A percentile compares a stretch with the other conserved stretches of the same genome.
phyloP scores from a whole-genome alignment of 2,797 vertebrate genomes.

The Danio choprae region DNA sequence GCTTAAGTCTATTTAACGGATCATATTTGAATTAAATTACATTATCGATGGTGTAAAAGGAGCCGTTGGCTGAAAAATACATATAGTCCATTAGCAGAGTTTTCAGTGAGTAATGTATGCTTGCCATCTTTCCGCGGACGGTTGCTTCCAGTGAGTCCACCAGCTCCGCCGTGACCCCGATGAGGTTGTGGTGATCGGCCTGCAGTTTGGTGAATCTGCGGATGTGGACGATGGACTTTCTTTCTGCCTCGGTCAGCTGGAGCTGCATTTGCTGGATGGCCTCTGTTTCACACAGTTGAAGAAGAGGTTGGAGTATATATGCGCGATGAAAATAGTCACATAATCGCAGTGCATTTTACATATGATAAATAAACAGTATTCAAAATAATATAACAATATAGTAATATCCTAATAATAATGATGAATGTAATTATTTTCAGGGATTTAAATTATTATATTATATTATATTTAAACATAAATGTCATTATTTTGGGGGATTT shows the following conservation, averaged over 20 bases:
- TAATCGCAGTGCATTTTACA: not conserved
- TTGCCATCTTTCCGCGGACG: conserved; percentile 92
- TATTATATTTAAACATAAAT: too few species aligned
- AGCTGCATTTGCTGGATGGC: conserved; percentile 79
- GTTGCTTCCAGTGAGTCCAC: conserved; percentile 93
- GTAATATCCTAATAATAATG: too few species aligned
- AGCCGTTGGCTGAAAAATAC: too few species aligned
- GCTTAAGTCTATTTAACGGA: too few species aligned
- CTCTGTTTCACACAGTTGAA: conserved; percentile 62
- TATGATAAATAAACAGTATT: not conserved
- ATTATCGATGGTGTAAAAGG: too few species aligned
- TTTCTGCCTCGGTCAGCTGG: conserved; percentile 86
- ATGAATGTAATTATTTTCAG: too few species aligned
- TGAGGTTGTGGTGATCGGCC: conserved; percentile 89
- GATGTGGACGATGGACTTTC: conserved; percentile 77
- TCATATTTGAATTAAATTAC: too few species aligned
- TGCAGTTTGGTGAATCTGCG: conserved; percentile 86
- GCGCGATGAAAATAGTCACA: not conserved
- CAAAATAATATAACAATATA: too few species aligned
- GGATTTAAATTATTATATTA: too few species aligned
- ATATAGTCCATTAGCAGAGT: too few species aligned
- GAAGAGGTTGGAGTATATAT: not conserved
- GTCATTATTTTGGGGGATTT: too few species aligned
- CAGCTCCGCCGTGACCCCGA: conserved; percentile 91
- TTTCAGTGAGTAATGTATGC: conserved; percentile 49